These are phyloP conservation scores for Neocrepidodera transversa DNA, from an alignment of 2,888 invertebrate species.

Conservation along the genomic window DNA sequence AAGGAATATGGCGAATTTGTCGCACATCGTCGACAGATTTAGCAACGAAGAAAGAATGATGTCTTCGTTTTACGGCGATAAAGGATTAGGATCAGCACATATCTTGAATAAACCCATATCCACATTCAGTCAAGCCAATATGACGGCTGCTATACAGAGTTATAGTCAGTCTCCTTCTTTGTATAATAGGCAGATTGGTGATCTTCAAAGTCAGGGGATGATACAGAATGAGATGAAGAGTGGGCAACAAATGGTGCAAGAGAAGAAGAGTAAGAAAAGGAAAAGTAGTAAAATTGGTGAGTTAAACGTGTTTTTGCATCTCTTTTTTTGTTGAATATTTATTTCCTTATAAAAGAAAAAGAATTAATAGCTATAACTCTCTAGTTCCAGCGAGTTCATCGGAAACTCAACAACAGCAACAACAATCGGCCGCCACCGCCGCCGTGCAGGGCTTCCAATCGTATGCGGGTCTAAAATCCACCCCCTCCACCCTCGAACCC, in stretches of 20 bases:
- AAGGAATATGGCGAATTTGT: conserved; percentile 65
- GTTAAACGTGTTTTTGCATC: no score
- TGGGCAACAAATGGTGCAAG: conserved; percentile 31
- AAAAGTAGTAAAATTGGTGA: conserved; percentile 34
- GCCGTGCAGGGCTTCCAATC: conserved; percentile 65
- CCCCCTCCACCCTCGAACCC: conserved; percentile 53
- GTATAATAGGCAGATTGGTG: conserved; percentile 53
- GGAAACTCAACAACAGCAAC: conserved; percentile 32
- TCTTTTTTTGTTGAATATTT: no score
- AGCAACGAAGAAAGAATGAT: conserved; percentile 65
- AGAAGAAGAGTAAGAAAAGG: conserved; percentile 51
- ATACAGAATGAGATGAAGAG: conserved; percentile 40
- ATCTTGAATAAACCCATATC: conserved; percentile 56
- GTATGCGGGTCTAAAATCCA: conserved; percentile 64
- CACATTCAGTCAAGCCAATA: conserved; percentile 54
- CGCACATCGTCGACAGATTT: conserved; percentile 68
- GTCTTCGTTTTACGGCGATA: conserved; percentile 59
- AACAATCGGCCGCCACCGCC: no score
- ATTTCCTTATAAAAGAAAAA: not conserved
- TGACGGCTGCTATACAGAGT: conserved; percentile 52
- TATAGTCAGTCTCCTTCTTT: conserved; percentile 51
- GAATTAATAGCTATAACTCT: no score
- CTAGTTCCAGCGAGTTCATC: not conserved
- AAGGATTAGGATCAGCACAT: conserved; percentile 50
- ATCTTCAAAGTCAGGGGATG: conserved; percentile 48